phyloP scores from a whole-genome alignment of 2,113 vertebrate genomes.

The Heterotis niloticus region DNA sequence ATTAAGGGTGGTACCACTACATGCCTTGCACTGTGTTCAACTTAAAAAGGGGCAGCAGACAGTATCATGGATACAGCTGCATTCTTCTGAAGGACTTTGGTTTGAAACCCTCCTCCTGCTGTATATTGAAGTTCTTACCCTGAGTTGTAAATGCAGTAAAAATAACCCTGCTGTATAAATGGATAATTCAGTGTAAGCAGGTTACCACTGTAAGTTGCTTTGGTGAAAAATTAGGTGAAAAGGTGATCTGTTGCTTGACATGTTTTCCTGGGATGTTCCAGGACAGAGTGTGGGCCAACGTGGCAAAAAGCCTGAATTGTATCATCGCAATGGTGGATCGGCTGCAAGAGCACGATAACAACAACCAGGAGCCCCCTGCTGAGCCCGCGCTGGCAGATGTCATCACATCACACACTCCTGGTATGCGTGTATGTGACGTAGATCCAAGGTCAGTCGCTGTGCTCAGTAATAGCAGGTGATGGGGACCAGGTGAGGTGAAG shows the following conservation, averaged over 20 bases:
- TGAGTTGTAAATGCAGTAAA: too few species aligned
- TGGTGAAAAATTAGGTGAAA: not conserved
- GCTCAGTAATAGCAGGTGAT: not conserved
- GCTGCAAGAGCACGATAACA: slow-evolving; percentile 74
- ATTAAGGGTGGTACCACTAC: too few species aligned
- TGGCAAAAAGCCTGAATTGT: slow-evolving; percentile 91
- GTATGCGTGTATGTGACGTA: slow-evolving; percentile 56
- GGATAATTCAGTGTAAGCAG: too few species aligned
- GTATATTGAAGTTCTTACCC: too few species aligned
- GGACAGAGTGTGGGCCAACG: slow-evolving; percentile 92
- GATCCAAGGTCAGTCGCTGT: too few species aligned
- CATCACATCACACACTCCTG: slow-evolving; percentile 66
- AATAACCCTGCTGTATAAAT: too few species aligned
- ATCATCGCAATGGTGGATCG: slow-evolving; percentile 91
- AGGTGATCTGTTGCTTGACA: slow-evolving; percentile 25
- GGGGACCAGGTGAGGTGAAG: not conserved
- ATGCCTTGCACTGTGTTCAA: too few species aligned
- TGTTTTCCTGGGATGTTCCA: slow-evolving; percentile 64
- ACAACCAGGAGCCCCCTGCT: slow-evolving; percentile 43
- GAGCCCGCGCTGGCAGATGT: slow-evolving; percentile 67
- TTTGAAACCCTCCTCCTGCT: too few species aligned
- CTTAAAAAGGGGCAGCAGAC: too few species aligned
- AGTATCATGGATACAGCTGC: too few species aligned
- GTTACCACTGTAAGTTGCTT: not conserved
- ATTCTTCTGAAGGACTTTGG: too few species aligned